Percentiles rank a stretch among this genome's conserved stretches.
phyloP scores from a whole-genome alignment of 2,888 invertebrate genomes.

The Volucella zonaria region DNA sequence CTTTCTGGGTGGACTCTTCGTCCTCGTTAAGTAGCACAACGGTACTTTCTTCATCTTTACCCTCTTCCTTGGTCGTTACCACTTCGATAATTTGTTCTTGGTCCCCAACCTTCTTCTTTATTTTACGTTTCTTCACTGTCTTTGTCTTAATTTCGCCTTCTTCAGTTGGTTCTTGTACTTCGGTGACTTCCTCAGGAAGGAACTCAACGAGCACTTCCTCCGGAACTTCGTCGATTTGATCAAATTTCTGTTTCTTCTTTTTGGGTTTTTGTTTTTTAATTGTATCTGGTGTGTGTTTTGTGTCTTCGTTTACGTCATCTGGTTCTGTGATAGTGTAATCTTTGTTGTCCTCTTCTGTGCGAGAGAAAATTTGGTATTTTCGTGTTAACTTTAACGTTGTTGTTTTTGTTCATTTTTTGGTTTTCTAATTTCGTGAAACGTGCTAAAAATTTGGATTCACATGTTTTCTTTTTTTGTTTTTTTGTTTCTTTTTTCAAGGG shows the following conservation, averaged over 20 bases:
- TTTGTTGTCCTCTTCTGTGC: conserved; percentile 81
- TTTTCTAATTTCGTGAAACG: conserved; percentile 26
- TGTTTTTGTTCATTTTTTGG: conserved; percentile 11
- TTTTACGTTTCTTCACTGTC: conserved; percentile 78
- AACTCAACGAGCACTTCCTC: conserved; percentile 78
- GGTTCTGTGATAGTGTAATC: conserved; percentile 82
- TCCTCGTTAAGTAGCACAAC: conserved; percentile 76
- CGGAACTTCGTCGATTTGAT: conserved; percentile 78
- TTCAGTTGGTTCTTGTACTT: conserved; percentile 74
- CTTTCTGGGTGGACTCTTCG: conserved; percentile 74
- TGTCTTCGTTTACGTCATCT: conserved; percentile 81
- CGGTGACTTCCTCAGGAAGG: conserved; percentile 78
- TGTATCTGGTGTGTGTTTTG: conserved; percentile 79
- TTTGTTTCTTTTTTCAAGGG: conserved; percentile 34
- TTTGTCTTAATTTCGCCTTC: conserved; percentile 75
- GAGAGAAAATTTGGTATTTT: conserved; percentile 76
- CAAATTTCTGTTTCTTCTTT: conserved; percentile 77
- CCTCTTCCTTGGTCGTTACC: conserved; percentile 77
- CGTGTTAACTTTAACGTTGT: conserved; percentile 66
- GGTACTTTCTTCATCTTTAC: conserved; percentile 78
- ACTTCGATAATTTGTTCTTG: conserved; percentile 78
- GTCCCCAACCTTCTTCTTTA: conserved; percentile 78
- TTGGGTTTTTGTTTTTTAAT: conserved; percentile 77
- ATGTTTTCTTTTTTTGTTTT: conserved; percentile 15
- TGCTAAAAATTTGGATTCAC: neutral